phyloP scores from a whole-genome alignment of 2,888 invertebrate genomes.

The Plagodis dolabraria region DNA sequence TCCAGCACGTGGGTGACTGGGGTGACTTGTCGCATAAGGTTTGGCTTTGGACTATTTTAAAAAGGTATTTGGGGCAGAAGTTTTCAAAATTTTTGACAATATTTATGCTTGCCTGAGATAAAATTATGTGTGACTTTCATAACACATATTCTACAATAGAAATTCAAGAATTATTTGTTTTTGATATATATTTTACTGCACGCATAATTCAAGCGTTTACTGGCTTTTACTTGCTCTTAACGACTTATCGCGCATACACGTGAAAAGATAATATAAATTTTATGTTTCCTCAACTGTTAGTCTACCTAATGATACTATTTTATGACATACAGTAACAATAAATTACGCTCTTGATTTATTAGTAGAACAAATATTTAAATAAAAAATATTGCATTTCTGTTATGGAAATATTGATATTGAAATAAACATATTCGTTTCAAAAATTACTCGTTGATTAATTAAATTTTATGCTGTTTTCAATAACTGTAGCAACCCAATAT shows the following conservation, averaged over 20 bases:
- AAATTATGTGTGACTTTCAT: not conserved
- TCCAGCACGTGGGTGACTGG: no score
- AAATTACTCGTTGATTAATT: conserved; percentile 5
- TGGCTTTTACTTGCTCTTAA: conserved; percentile 51
- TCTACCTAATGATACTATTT: conserved; percentile 62
- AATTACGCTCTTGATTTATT: conserved; percentile 77
- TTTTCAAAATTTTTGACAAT: no score
- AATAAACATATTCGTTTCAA: conserved; percentile 27
- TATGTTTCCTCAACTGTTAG: conserved; percentile 70
- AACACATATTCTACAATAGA: not conserved
- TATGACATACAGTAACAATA: conserved; percentile 70
- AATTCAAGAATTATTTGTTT: conserved; percentile 26
- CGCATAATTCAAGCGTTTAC: conserved; percentile 57
- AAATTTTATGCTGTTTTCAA: no score
- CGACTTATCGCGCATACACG: conserved; percentile 64
- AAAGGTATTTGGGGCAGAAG: no score
- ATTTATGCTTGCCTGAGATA: not conserved
- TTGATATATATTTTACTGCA: conserved; percentile 21
- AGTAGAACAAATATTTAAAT: conserved; percentile 36
- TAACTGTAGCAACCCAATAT: no score
- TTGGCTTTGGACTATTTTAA: no score
- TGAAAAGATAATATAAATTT: conserved; percentile 78
- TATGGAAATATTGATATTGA: conserved; percentile 29
- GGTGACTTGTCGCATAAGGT: no score
- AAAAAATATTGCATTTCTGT: conserved; percentile 34